phyloP scores from a whole-genome alignment of 1,140 invertebrate genomes.

The Diorhabda carinulata region DNA sequence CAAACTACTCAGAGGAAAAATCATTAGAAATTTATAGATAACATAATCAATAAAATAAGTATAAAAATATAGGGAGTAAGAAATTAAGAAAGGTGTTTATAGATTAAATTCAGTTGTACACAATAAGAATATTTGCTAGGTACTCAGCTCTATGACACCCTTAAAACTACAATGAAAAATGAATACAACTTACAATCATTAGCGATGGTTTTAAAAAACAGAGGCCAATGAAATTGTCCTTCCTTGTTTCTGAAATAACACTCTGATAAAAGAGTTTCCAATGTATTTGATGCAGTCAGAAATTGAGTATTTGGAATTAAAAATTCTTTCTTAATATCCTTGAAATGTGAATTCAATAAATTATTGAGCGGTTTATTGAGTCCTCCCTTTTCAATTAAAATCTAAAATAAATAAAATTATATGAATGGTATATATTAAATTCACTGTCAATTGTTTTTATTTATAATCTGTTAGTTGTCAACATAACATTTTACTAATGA shows the following conservation, averaged over 20 bases:
- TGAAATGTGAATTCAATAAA: constrained; percentile 36
- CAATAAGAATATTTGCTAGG: too few species aligned
- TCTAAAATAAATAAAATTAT: constrained; percentile 50
- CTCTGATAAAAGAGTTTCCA: constrained; percentile 36
- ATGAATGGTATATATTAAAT: too few species aligned
- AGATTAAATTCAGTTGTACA: too few species aligned
- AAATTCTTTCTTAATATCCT: constrained; percentile 36
- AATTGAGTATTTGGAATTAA: constrained; percentile 39
- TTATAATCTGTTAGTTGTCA: too few species aligned
- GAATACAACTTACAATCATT: constrained; percentile 33
- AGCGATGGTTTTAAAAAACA: constrained; percentile 35
- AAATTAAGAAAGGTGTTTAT: too few species aligned
- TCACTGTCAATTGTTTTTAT: too few species aligned
- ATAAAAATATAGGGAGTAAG: too few species aligned
- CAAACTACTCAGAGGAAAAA: too few species aligned
- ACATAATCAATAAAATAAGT: too few species aligned
- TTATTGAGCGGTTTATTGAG: constrained; percentile 31
- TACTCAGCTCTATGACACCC: too few species aligned
- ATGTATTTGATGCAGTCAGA: constrained; percentile 30
- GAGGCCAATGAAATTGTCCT: constrained; percentile 39
- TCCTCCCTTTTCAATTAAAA: constrained; percentile 68
- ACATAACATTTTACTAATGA: too few species aligned
- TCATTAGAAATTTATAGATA: too few species aligned
- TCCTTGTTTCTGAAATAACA: constrained; percentile 41
- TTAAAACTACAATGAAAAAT: background rate